Conservation (phyloP, 1,140 invertebrate species). For the Ylistrum balloti region DNA sequence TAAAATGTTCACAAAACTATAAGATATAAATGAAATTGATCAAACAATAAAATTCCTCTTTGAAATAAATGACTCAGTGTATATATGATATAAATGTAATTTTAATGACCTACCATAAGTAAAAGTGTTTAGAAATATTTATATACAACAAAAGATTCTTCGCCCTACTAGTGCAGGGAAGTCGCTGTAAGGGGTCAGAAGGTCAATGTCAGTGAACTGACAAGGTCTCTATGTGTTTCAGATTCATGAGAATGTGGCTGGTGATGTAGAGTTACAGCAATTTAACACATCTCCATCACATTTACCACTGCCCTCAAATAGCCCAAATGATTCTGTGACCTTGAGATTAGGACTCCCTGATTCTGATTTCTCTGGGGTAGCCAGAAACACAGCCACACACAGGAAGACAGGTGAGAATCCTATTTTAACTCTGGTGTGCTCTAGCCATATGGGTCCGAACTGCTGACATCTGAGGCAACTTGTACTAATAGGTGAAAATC, state of each 20-base stretch:
- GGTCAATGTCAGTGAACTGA: not conserved
- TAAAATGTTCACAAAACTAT: too few species aligned
- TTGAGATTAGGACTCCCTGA: not conserved
- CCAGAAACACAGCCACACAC: slow-evolving; percentile 7
- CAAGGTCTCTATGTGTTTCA: not conserved
- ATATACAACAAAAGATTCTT: not conserved
- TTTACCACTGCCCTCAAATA: not conserved
- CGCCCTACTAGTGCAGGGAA: not conserved
- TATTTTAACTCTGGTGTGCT: too few species aligned
- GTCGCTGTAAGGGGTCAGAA: not conserved
- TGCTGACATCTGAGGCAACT: too few species aligned
- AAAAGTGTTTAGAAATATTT: too few species aligned
- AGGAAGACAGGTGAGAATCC: not conserved
- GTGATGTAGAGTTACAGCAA: not conserved
- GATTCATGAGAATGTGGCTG: not conserved
- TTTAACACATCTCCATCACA: slow-evolving; percentile 5
- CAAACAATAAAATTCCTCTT: too few species aligned
- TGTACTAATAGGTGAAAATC: too few species aligned
- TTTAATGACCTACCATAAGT: too few species aligned
- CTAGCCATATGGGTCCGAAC: too few species aligned
- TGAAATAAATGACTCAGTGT: too few species aligned
- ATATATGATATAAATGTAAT: too few species aligned
- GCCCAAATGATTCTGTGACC: not conserved
- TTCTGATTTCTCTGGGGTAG: not conserved
- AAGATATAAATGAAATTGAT: too few species aligned